Percentiles rank a stretch among this genome's conserved stretches.
These are phyloP conservation scores for Harpegnathos saltator DNA, from an alignment of 1,140 invertebrate genomes.

Conservation along the genomic window DNA sequence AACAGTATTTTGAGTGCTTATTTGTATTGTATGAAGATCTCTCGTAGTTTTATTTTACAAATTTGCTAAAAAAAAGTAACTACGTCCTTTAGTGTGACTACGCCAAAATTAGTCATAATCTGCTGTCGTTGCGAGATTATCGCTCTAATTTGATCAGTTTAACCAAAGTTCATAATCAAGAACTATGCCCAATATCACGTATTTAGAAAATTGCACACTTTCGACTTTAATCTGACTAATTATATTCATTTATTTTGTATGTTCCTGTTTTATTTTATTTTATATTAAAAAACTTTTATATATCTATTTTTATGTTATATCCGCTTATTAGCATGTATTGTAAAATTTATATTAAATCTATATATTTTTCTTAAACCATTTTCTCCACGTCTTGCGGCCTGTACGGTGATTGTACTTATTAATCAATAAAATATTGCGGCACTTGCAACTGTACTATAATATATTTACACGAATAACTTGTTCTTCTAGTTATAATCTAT, in stretches of 20 bases:
- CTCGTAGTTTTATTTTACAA: background rate
- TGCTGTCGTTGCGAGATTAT: conserved; percentile 24
- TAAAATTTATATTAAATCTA: conserved; percentile 15
- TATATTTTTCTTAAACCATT: conserved; percentile 45
- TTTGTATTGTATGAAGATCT: background rate
- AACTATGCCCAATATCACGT: background rate
- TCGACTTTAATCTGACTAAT: conserved; percentile 33
- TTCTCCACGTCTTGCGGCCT: conserved; percentile 60
- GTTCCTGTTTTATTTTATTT: conserved; percentile 22
- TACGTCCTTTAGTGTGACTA: background rate
- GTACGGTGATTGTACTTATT: conserved; percentile 62
- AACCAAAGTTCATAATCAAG: background rate
- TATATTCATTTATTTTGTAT: conserved; percentile 30
- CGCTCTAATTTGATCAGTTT: conserved; percentile 8
- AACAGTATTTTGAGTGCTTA: background rate
- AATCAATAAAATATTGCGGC: conserved; percentile 53
- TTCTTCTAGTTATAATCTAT: too few species aligned
- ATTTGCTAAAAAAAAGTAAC: background rate
- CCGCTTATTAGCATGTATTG: conserved; percentile 26
- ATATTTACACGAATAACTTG: too few species aligned
- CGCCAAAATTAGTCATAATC: conserved; percentile 40
- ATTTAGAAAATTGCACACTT: background rate
- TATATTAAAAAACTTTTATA: conserved; percentile 45
- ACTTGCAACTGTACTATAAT: conserved; percentile 26
- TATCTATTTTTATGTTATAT: background rate